Conservation (phyloP, 2,888 invertebrate genomes). For the Nemotelus pantherinus region DNA sequence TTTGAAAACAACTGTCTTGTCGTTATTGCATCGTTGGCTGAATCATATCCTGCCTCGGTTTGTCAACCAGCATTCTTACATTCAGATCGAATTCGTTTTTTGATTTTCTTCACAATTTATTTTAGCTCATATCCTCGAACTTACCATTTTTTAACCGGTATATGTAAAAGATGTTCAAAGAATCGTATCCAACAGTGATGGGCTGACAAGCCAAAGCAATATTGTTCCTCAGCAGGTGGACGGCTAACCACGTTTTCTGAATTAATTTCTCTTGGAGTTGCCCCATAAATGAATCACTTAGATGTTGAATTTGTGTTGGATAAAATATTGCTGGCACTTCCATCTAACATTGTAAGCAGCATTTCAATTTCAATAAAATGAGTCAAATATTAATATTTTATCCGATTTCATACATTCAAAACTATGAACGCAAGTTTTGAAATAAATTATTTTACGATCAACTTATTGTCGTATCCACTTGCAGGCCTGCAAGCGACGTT, state of each 20-base stretch:
- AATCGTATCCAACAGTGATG: conserved; percentile 25
- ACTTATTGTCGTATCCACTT: too few species aligned
- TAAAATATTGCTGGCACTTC: conserved; percentile 40
- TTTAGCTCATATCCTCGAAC: conserved; percentile 7
- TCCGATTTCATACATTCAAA: too few species aligned
- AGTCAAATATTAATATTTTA: too few species aligned
- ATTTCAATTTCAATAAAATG: background rate
- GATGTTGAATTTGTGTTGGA: conserved; percentile 43
- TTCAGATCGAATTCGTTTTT: conserved; percentile 6
- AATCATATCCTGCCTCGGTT: background rate
- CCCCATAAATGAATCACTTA: conserved; percentile 45
- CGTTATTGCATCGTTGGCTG: conserved; percentile 1
- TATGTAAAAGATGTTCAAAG: conserved; percentile 47
- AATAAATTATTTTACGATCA: too few species aligned
- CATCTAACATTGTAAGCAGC: conserved; percentile 44
- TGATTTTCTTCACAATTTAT: background rate
- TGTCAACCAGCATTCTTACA: background rate
- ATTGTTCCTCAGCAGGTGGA: background rate
- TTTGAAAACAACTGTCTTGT: conserved; percentile 34
- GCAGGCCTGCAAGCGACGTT: too few species aligned
- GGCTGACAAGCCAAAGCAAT: conserved; percentile 17
- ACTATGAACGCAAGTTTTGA: too few species aligned
- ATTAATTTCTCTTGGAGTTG: conserved; percentile 44
- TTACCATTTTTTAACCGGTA: conserved; percentile 43
- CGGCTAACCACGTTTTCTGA: background rate